Percentiles rank a stretch among this genome's conserved stretches.
Evolutionary conservation across 2,888 invertebrate species (phyloP).

Genomic region (Plutella xylostella): DNA sequence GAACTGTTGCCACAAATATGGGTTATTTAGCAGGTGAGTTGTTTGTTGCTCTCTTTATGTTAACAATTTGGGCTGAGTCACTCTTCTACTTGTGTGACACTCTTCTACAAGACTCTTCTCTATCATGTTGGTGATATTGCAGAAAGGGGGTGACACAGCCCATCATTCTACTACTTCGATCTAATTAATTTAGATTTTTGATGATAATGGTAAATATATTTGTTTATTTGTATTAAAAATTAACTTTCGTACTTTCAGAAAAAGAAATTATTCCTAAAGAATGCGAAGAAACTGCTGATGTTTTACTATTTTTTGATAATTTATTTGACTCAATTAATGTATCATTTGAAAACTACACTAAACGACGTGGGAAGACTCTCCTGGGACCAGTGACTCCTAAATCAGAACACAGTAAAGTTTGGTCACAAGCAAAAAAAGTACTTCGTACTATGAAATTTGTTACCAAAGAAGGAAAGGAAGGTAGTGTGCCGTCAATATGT

Average conservation of each 20-base stretch:
- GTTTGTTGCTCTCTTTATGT: too few relatives aligned
- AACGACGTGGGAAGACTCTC: neutral
- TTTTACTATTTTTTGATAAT: neutral
- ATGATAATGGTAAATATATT: neutral
- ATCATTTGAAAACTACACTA: neutral
- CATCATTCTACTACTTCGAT: too few relatives aligned
- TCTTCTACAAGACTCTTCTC: too few relatives aligned
- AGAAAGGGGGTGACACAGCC: too few relatives aligned
- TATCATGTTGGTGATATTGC: too few relatives aligned
- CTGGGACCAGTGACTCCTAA: neutral
- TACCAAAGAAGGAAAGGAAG: neutral
- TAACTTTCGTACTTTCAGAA: conserved; percentile 1
- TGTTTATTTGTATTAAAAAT: too few relatives aligned
- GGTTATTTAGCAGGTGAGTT: conserved; percentile 11
- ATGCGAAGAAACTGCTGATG: neutral
- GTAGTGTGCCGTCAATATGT: neutral
- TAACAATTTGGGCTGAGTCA: too few relatives aligned
- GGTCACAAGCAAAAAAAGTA: neutral
- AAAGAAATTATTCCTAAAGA: neutral
- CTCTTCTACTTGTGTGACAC: too few relatives aligned
- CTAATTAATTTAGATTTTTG: neutral
- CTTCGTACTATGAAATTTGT: neutral
- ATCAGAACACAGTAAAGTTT: neutral
- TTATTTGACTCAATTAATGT: neutral
- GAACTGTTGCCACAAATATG: conserved; percentile 9